A percentile compares a stretch with the other conserved stretches of the same genome.
Evolutionary conservation across 2,797 vertebrate species (phyloP).

Genomic region (Oryzias sinensis): DNA sequence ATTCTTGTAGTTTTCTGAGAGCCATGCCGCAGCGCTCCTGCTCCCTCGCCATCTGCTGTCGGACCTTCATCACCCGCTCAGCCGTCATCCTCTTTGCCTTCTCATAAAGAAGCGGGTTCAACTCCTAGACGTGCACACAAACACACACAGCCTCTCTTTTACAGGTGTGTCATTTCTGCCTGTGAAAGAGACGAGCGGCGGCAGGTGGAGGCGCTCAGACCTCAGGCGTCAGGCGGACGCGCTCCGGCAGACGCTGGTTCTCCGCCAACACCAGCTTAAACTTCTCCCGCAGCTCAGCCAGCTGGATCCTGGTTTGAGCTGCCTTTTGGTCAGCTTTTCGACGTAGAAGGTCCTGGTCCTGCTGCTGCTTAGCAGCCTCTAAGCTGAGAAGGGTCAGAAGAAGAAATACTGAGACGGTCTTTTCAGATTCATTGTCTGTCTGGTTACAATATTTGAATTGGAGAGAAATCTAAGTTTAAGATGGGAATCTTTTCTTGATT

Average conservation of each 20-base stretch:
- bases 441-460: too few relatives aligned
- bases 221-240: constrained; percentile 78
- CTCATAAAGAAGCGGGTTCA: constrained; percentile 79
- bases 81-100: constrained; percentile 74
- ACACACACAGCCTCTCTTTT: constrained; percentile 1
- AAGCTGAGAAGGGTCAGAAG: constrained; percentile 74
- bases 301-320: constrained; percentile 64
- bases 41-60: constrained; percentile 86
- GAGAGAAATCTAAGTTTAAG: too few relatives aligned
- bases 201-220: constrained; percentile 59
- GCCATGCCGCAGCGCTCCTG: constrained; percentile 76
- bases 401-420: not conserved
- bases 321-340: constrained; percentile 81
- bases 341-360: constrained; percentile 77
- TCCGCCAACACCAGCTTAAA: constrained; percentile 75
- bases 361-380: constrained; percentile 85
- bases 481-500: too few relatives aligned
- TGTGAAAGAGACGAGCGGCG: too few relatives aligned
- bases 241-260: constrained; percentile 81
- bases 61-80: constrained; percentile 72
- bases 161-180: too few relatives aligned
- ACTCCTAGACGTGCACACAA: constrained; percentile 76
- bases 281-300: constrained; percentile 72
- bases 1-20: constrained; percentile 80
- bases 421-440: too few relatives aligned